Evolutionary conservation across 2,113 vertebrate species (phyloP), one percentile per base, ranked within the genome.

Genomic region (Genyomyrus donnyi): DNA sequence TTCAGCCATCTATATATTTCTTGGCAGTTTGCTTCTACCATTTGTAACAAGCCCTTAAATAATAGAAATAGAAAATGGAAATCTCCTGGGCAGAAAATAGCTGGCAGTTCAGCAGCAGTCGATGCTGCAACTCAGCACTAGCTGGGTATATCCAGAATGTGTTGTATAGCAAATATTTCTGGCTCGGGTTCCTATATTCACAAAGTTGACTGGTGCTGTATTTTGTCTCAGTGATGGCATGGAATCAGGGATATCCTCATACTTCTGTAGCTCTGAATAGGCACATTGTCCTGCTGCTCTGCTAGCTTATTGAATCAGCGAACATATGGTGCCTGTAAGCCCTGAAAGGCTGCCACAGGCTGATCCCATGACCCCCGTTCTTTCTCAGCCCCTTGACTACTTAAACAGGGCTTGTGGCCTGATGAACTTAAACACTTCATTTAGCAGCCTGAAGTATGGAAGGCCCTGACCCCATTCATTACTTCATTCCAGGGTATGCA

Each of bases 351-450:
- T 94, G 93, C 92, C n/a, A 62, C 92, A 94, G 96, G 96, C 91
- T 90, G 94, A 94, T 92, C 93, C 91, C 89, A 89, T 93, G 95
- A 95, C 95, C 95, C 92, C 45, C 17, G 83, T 77, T 91, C 94
- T 89, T 94, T 90, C 94, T 94, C 95, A 93, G 93, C 95, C 93
- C 94, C 91, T 94, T 89, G 90, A 88, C 62, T 91, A 91, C 91
- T 91, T 92, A 90, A 92, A 85, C 56, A 7, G 88, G 90, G 91
- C 93, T 92, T 93, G 91, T n/a, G 85, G 93, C 83, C 91, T 94
- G 92, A 95, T 95, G 90, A 95, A 95, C 93, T 96, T 95, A 96
- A 96, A 95, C 95, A 96, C 94, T 93, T 94, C 90, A 95, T 94
- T 95, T 11, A 84, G 21, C 35, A 31, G 35, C 49, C 48, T 84